Evolutionary conservation across 2,888 invertebrate genomes (phyloP), one percentile per base, ranked within the genome.

Genomic region (Agapostemon virescens): DNA sequence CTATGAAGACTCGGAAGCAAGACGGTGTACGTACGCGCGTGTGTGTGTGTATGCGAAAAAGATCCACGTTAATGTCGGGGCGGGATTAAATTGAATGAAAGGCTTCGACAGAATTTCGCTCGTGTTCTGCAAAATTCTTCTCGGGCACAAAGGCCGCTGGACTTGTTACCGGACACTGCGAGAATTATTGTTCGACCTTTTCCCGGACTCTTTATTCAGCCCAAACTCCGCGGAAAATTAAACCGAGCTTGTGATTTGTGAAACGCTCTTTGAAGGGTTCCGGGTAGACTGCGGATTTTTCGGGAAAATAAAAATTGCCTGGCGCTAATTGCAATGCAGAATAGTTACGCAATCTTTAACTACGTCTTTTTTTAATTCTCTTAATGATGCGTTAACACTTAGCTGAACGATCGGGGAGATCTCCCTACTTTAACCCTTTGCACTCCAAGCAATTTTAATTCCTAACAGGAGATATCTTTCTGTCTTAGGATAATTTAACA

Each of bases 1-100:
- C 77, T 79, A 58, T 58, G 30, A 58, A 69, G 61, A 33, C 33
- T 20, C 33, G 33, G n/a, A n/a, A n/a, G 9, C 6, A 17, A 30
- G 5, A 1, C 17, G 58, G 61, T 33, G 23, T 6, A 7, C 2
- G 30, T 17, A 17, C 2, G 26, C 1, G 26, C 1, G 30, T n/a
- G 30, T 42, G 67, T 38, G 20, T 26, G 26, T 17, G 20, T 17
- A 30, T 58, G 36, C 15, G 23, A n/a, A 69, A 26, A 66, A 42
- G 58, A 40, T 71, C 33, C 45, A 15, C 30, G 42, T 67, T 30
- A 42, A 42, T 30, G 30, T 15, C 42, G 23, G 38, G 20, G 23
- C 26, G 9, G 26, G 15, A 40, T 66, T 23, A 69, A 69, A 55
- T 40, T 23, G 36, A n/a, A 26, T 36, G 49, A 69, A 20, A 38